Evolutionary conservation across 53 echinoderm and acorn worm species (phyloP), one percentile per base, ranked within the genome.

Genomic region (Henricia sp.): DNA sequence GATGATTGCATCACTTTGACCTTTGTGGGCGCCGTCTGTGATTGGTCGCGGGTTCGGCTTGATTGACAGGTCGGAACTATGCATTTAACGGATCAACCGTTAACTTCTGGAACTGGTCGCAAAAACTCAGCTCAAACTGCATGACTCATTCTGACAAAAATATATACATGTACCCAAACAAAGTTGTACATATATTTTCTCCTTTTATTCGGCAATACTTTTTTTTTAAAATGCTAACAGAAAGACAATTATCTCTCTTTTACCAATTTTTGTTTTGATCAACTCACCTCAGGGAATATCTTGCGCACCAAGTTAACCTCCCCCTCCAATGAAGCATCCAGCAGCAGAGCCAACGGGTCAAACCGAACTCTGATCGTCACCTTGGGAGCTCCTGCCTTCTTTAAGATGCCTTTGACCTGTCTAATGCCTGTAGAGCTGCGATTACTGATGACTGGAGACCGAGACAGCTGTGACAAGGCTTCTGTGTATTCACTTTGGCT

Each of bases 291-390:
- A 21, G 92, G 94, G 71, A 97, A 90, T 59, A 97, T 94, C 50
- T 88, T 88, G 27, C 95, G 86, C 51, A 97, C 94, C 38, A 95
- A 89, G 37, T 95, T 88, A 88, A 90, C 94, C 71, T 97, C 97
- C 74, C 97, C 97, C 35, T 97, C 97, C 42, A 97, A 72, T 1
- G 97, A 92, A 26, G 97, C 97, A 90, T 97, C 97, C 62, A 97
- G 82, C 33, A 97, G 88, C 9, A 97, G 71, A 12, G 97, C 97
- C 80, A 97, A 59, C n/a, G 97, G 97, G 51, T 97, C 97, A 86
- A 97, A 97, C 3, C 97, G 68, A 9, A 97, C 97, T 69, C 97
- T 72, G 71, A 90, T 87, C 37, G 78, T 83, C 63, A 92, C 92
- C 50, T 82, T 85, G 4, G 82, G 77, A 39, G 90, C 88, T 17